These are phyloP conservation scores for Drosophila mauritiana DNA, from an alignment of 1,140 invertebrate species.

Conservation along the genomic window DNA sequence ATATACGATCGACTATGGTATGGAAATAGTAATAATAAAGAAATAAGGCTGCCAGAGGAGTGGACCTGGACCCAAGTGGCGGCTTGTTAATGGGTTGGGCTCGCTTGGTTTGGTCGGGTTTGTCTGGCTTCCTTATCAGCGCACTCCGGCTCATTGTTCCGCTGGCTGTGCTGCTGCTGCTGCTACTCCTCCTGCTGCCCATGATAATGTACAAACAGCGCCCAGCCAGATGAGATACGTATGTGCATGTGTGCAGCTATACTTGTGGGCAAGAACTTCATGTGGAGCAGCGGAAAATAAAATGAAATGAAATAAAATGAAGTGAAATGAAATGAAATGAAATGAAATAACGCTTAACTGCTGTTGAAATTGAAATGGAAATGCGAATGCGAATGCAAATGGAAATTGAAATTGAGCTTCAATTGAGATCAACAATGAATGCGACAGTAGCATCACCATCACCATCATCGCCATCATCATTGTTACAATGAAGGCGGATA, in stretches of 20 bases:
- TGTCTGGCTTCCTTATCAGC: slow-evolving; percentile 43
- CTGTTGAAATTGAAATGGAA: slow-evolving; percentile 31
- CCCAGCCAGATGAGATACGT: slow-evolving; percentile 15
- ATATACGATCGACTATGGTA: neutral
- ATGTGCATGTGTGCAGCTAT: neutral
- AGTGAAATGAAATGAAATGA: slow-evolving; percentile 24
- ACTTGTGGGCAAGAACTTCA: slow-evolving; percentile 9
- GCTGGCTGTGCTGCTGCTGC: neutral
- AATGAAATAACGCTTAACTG: slow-evolving; percentile 8
- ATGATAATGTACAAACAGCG: slow-evolving; percentile 28
- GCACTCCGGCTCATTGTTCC: slow-evolving; percentile 27
- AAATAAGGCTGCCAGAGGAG: neutral
- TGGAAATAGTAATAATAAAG: neutral
- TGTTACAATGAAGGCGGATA: slow-evolving; percentile 1
- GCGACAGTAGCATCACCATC: slow-evolving; percentile 13
- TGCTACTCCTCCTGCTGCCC: neutral
- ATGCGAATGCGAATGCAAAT: slow-evolving; percentile 13
- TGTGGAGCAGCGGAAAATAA: slow-evolving; percentile 24
- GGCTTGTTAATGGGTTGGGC: slow-evolving; percentile 23
- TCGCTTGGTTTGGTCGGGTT: slow-evolving; percentile 20
- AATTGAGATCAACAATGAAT: slow-evolving; percentile 64
- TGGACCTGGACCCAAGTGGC: neutral
- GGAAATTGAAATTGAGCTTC: slow-evolving; percentile 64
- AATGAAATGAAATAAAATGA: slow-evolving; percentile 25
- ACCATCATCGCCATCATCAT: neutral